Conservation (phyloP, 2,113 vertebrate species). For the Australoheros scitulus region DNA sequence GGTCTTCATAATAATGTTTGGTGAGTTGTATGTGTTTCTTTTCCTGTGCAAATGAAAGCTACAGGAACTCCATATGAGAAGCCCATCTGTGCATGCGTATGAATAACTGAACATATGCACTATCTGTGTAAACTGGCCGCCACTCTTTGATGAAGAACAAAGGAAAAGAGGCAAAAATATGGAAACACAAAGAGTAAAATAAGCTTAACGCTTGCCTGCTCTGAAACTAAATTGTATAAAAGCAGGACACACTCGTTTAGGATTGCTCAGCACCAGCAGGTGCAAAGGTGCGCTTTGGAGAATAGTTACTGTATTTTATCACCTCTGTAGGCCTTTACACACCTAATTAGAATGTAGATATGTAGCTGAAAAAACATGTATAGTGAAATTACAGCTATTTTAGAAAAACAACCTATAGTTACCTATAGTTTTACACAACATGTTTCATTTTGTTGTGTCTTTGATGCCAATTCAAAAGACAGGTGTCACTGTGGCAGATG, state of each 20-base stretch:
- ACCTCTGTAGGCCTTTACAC: constrained; percentile 34
- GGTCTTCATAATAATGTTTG: background rate
- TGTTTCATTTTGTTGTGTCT: constrained; percentile 32
- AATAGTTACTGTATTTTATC: constrained; percentile 49
- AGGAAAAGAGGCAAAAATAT: background rate
- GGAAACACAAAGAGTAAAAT: background rate
- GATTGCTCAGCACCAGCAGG: constrained; percentile 33
- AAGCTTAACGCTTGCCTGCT: background rate
- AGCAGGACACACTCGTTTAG: background rate
- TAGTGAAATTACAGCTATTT: background rate
- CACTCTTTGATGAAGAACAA: background rate
- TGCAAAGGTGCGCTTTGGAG: constrained; percentile 12
- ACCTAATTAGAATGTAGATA: constrained; percentile 39
- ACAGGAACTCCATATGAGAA: background rate
- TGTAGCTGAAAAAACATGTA: background rate
- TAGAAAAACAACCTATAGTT: background rate
- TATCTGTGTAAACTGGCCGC: background rate
- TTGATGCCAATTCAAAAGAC: constrained; percentile 55
- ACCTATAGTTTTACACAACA: constrained; percentile 5
- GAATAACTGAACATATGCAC: background rate
- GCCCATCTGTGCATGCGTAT: constrained; percentile 1
- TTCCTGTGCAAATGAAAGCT: background rate
- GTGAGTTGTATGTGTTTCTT: background rate
- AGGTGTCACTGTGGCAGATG: constrained; percentile 42
- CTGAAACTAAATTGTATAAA: constrained; percentile 1